A percentile compares a stretch with the other conserved stretches of the same genome.
Conservation (phyloP, 2,797 vertebrate species). For the Galago senegalensis region DNA sequence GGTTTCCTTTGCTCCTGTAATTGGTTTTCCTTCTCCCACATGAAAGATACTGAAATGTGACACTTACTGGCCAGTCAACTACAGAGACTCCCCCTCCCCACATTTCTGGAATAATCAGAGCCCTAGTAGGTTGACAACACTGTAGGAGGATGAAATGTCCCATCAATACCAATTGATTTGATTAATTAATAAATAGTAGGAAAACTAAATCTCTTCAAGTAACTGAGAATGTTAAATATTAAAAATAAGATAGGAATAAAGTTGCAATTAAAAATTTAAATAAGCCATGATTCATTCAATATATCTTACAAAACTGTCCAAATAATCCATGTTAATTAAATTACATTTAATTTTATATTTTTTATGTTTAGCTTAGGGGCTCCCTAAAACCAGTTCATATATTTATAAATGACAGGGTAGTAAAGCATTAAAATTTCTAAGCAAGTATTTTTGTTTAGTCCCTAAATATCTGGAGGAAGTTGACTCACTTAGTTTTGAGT, state of each 20-base stretch:
- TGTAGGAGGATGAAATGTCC: slow-evolving; percentile 33
- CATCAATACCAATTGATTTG: slow-evolving; percentile 65
- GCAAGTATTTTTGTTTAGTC: neutral
- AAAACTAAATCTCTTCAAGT: slow-evolving; percentile 70
- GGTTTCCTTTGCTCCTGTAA: neutral
- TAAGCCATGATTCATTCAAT: slow-evolving; percentile 63
- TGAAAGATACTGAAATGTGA: neutral
- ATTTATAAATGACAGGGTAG: neutral
- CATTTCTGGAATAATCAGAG: neutral
- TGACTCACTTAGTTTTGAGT: neutral
- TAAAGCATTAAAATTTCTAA: slow-evolving; percentile 25
- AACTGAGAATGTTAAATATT: slow-evolving; percentile 69
- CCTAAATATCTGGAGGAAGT: neutral
- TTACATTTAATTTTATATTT: slow-evolving; percentile 41
- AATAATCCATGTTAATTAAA: slow-evolving; percentile 44
- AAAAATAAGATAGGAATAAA: slow-evolving; percentile 69
- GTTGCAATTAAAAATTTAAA: slow-evolving; percentile 69
- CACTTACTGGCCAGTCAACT: neutral
- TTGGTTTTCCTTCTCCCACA: neutral
- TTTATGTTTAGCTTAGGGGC: slow-evolving; percentile 14
- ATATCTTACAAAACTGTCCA: slow-evolving; percentile 44
- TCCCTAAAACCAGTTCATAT: neutral
- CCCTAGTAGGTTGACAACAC: neutral
- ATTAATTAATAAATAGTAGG: slow-evolving; percentile 72
- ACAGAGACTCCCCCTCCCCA: neutral